A percentile compares a stretch with the other conserved stretches of the same genome.
Evolutionary conservation across 2,797 vertebrate species (phyloP).

Genomic region (Chromobotia macracanthus): DNA sequence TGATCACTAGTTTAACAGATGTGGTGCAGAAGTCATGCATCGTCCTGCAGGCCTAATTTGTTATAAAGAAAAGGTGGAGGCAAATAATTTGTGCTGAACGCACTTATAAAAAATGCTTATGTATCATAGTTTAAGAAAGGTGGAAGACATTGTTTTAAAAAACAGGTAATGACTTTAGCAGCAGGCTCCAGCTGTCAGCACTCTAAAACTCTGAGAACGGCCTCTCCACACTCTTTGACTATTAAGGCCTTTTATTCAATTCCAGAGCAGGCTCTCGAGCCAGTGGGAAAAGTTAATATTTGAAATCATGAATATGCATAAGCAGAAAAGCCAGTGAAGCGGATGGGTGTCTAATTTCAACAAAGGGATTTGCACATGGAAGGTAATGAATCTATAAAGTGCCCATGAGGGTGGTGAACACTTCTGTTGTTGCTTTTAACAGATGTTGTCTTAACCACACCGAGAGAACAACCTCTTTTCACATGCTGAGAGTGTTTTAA

Average conservation of each 20-base stretch:
- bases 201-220: not conserved
- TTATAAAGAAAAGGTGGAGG: not conserved
- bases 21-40: not conserved
- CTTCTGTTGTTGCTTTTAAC: slow-evolving; percentile 32
- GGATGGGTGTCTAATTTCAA: slow-evolving; percentile 51
- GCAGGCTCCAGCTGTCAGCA: not conserved
- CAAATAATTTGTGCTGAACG: not conserved
- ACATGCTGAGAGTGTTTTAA: slow-evolving; percentile 23
- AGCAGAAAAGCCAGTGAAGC: slow-evolving; percentile 32
- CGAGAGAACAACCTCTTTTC: slow-evolving; percentile 28
- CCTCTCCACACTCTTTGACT: slow-evolving; percentile 24
- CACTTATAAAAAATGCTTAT: too few relatives aligned
- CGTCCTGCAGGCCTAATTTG: not conserved
- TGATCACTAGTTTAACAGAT: slow-evolving; percentile 6
- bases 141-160: not conserved
- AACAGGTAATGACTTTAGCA: not conserved
- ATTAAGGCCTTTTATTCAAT: slow-evolving; percentile 49
- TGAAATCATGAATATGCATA: slow-evolving; percentile 64
- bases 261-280: slow-evolving; percentile 40
- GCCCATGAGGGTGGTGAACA: slow-evolving; percentile 31
- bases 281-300: slow-evolving; percentile 64
- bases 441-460: slow-evolving; percentile 38
- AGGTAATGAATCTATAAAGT: slow-evolving; percentile 45
- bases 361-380: slow-evolving; percentile 49
- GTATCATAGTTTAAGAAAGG: not conserved